phyloP scores from a whole-genome alignment of 2,888 invertebrate genomes.

The Xestia xanthographa region DNA sequence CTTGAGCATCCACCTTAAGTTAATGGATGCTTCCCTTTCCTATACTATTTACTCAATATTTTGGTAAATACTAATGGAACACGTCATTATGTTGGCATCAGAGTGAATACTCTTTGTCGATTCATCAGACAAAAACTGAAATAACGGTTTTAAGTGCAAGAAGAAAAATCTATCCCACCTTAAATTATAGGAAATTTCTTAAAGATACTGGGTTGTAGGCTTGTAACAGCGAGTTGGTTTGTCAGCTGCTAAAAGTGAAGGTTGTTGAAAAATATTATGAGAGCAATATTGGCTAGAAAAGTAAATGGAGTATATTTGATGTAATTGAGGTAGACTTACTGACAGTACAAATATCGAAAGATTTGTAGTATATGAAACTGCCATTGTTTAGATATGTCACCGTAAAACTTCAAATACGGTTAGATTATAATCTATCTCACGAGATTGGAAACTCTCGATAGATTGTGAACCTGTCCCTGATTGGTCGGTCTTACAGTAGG shows the following conservation, averaged over 20 bases:
- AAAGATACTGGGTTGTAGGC: not conserved
- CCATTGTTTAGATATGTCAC: not conserved
- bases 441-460: too few species aligned
- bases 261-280: not conserved
- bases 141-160: not conserved
- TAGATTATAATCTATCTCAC: too few species aligned
- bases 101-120: not conserved
- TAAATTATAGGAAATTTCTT: slow-evolving; percentile 3
- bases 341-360: not conserved
- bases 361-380: not conserved
- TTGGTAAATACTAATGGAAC: not conserved
- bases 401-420: too few species aligned
- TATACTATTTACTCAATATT: not conserved
- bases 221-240: not conserved
- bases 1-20: too few species aligned
- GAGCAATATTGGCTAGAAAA: slow-evolving; percentile 1
- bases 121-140: not conserved
- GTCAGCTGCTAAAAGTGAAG: not conserved
- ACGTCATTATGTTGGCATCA: not conserved
- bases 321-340: not conserved
- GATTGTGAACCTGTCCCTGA: too few species aligned
- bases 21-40: not conserved
- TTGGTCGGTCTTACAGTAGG: too few species aligned
- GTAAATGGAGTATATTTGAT: not conserved
- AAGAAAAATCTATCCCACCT: not conserved